Evolutionary conservation across 2,888 invertebrate species (phyloP).

Genomic region (Plebejus argus): DNA sequence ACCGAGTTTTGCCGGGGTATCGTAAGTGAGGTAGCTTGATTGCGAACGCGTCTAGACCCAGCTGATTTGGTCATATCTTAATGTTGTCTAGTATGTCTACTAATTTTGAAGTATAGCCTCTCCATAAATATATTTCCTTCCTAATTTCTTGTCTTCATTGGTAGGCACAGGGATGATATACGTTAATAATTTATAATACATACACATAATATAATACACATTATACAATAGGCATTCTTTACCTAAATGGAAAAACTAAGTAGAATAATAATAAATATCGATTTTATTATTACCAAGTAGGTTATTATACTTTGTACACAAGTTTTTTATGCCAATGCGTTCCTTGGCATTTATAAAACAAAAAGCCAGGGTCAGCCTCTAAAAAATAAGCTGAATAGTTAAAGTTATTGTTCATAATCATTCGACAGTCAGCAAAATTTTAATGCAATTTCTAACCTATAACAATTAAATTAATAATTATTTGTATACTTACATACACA

Average conservation of each 20-base stretch:
- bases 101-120: slow-evolving; percentile 37
- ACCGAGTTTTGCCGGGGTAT: slow-evolving; percentile 70
- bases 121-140: slow-evolving; percentile 37
- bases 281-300: slow-evolving; percentile 43
- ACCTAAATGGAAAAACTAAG: slow-evolving; percentile 31
- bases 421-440: slow-evolving; percentile 69
- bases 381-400: slow-evolving; percentile 62
- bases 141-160: slow-evolving; percentile 19
- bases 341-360: slow-evolving; percentile 53
- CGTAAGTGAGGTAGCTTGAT: slow-evolving; percentile 66
- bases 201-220: slow-evolving; percentile 19
- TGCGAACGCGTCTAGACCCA: slow-evolving; percentile 70
- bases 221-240: slow-evolving; percentile 31
- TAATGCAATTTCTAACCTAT: slow-evolving; percentile 74
- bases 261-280: slow-evolving; percentile 40
- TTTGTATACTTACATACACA: slow-evolving; percentile 61
- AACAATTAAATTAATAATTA: slow-evolving; percentile 44
- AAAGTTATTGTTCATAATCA: slow-evolving; percentile 57
- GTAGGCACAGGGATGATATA: slow-evolving; percentile 23
- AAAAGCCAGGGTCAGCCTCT: slow-evolving; percentile 74
- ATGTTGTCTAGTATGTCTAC: slow-evolving; percentile 41
- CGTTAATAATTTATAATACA: slow-evolving; percentile 11
- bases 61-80: slow-evolving; percentile 58
- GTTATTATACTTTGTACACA: slow-evolving; percentile 41
- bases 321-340: slow-evolving; percentile 40